Percentiles rank a stretch among this genome's conserved stretches.
Evolutionary conservation across 2,888 invertebrate species (phyloP).

Genomic region (Pachydiplax longipennis): DNA sequence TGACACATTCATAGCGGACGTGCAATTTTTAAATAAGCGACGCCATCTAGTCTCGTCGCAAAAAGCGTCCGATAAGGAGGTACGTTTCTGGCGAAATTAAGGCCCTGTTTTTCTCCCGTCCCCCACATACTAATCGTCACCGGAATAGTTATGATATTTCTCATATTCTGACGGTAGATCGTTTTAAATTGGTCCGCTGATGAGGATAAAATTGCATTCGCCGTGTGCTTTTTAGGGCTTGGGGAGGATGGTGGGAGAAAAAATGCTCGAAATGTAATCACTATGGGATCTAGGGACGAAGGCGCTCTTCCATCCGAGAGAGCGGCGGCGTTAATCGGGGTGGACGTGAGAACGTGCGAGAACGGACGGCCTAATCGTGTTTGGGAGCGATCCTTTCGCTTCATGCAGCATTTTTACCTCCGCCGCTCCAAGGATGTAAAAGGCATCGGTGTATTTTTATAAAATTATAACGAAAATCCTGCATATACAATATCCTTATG

Average conservation of each 20-base stretch:
- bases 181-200: not conserved
- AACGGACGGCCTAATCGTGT: not conserved
- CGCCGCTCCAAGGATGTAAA: too few species aligned
- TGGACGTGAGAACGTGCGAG: not conserved
- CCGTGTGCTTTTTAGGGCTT: not conserved
- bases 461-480: too few species aligned
- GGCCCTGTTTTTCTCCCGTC: not conserved
- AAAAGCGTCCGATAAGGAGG: not conserved
- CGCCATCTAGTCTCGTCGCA: not conserved
- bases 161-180: not conserved
- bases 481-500: too few species aligned
- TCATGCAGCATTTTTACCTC: too few species aligned
- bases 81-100: not conserved
- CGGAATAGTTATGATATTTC: not conserved
- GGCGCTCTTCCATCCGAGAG: not conserved
- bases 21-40: slow-evolving; percentile 3
- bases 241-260: not conserved
- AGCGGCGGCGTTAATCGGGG: not conserved
- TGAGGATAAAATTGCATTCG: slow-evolving; percentile 17
- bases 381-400: not conserved
- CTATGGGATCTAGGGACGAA: not conserved
- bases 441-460: too few species aligned
- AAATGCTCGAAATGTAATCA: not conserved
- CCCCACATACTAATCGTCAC: not conserved
- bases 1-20: slow-evolving; percentile 10